These are phyloP conservation scores for Drosophila micromelanica DNA, from an alignment of 1,140 invertebrate species.

Conservation along the genomic window DNA sequence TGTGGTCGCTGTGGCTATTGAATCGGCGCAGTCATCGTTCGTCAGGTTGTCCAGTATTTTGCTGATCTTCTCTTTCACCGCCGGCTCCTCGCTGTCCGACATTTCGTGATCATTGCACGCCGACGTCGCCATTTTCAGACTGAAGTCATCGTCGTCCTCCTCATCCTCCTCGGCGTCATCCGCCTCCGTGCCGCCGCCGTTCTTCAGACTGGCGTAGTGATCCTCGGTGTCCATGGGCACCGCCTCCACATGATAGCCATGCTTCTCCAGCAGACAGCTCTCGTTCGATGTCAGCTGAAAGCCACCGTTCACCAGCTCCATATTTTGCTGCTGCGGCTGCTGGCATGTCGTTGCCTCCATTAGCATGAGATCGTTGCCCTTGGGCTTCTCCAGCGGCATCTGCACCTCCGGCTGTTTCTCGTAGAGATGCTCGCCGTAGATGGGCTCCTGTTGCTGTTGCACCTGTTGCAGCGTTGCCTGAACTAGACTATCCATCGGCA, in stretches of 20 bases:
- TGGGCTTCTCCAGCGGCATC: slow-evolving; percentile 38
- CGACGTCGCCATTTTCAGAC: slow-evolving; percentile 72
- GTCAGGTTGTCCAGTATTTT: slow-evolving; percentile 82
- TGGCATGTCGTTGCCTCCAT: slow-evolving; percentile 38
- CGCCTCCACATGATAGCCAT: slow-evolving; percentile 44
- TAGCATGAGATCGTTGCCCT: slow-evolving; percentile 57
- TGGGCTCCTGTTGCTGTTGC: slow-evolving; percentile 74
- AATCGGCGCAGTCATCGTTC: slow-evolving; percentile 79
- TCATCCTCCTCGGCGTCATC: slow-evolving; percentile 68
- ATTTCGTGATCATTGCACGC: slow-evolving; percentile 74
- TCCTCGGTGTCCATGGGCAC: slow-evolving; percentile 60
- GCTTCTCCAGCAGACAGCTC: slow-evolving; percentile 57
- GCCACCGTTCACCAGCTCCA: slow-evolving; percentile 49
- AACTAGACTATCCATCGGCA: slow-evolving; percentile 55
- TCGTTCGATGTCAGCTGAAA: slow-evolving; percentile 26
- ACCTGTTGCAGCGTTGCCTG: slow-evolving; percentile 40
- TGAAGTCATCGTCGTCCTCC: slow-evolving; percentile 78
- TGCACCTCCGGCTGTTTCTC: slow-evolving; percentile 52
- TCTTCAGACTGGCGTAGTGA: slow-evolving; percentile 29
- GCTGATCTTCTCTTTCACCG: slow-evolving; percentile 81
- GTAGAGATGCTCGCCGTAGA: slow-evolving; percentile 46
- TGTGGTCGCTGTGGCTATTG: slow-evolving; percentile 64
- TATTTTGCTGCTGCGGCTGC: slow-evolving; percentile 47
- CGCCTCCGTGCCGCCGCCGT: slow-evolving; percentile 8
- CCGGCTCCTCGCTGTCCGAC: slow-evolving; percentile 78